These are phyloP conservation scores for Erinaceus europaeus DNA, from an alignment of 2,113 vertebrate species.

Conservation along the genomic window DNA sequence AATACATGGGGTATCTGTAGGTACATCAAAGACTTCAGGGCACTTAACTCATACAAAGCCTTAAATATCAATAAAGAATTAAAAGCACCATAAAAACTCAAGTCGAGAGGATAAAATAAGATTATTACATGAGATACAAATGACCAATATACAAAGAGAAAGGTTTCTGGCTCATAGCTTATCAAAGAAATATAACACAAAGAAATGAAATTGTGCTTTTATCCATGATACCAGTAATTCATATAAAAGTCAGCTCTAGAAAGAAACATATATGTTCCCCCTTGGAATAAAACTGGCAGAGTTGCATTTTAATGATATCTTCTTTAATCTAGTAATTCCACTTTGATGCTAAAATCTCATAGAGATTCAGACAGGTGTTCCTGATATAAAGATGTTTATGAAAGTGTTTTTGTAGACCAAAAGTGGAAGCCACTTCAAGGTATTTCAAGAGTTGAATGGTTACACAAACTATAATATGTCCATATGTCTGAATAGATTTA, in stretches of 20 bases:
- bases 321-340: neutral
- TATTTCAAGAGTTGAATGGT: neutral
- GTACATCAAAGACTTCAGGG: neutral
- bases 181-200: neutral
- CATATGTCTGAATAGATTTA: neutral
- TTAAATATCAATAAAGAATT: neutral
- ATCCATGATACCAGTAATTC: neutral
- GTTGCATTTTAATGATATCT: neutral
- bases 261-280: neutral
- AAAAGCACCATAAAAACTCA: neutral
- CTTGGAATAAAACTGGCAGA: neutral
- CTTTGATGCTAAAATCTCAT: neutral
- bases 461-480: neutral
- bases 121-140: neutral
- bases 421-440: neutral
- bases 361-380: neutral
- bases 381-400: neutral
- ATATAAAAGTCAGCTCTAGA: neutral
- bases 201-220: neutral
- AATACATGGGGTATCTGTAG: neutral
- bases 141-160: neutral
- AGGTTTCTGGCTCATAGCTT: neutral
- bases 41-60: neutral
- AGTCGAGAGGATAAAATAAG: neutral
- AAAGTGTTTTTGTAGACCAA: neutral